These are phyloP conservation scores for Eriocheir sinensis DNA, from an alignment of 1,140 invertebrate genomes.

Conservation along the genomic window DNA sequence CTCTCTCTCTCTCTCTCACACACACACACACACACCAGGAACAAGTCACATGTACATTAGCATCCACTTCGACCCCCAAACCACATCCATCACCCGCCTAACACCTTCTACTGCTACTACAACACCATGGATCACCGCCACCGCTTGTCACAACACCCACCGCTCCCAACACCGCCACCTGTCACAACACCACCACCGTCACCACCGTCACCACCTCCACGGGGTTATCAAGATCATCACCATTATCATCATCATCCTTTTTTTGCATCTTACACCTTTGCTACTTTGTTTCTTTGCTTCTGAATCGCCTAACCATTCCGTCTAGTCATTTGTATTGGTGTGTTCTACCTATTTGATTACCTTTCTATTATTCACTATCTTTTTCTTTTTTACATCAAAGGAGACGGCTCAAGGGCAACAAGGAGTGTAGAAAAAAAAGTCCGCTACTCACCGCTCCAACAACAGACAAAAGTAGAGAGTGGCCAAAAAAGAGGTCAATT, in stretches of 20 bases:
- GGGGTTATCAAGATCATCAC: not conserved
- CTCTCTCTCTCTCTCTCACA: no score
- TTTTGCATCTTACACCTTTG: not conserved
- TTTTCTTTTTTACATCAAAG: no score
- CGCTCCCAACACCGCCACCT: not conserved
- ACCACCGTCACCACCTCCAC: not conserved
- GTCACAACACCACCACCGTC: not conserved
- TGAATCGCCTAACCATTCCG: not conserved
- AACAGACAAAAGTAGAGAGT: no score
- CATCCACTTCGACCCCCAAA: no score
- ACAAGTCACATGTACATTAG: no score
- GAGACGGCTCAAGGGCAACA: no score
- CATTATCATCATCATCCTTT: not conserved
- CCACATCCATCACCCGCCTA: not conserved
- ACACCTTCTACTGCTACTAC: not conserved
- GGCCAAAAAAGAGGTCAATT: no score
- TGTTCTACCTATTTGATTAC: not conserved
- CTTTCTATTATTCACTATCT: no score
- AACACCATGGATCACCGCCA: no score
- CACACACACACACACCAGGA: no score
- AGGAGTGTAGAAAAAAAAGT: no score
- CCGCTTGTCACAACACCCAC: not conserved
- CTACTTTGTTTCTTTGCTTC: not conserved
- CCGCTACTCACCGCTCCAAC: no score
- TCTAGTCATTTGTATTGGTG: not conserved